Conservation (phyloP, 2,888 invertebrate genomes). For the Schizaphis graminum region DNA sequence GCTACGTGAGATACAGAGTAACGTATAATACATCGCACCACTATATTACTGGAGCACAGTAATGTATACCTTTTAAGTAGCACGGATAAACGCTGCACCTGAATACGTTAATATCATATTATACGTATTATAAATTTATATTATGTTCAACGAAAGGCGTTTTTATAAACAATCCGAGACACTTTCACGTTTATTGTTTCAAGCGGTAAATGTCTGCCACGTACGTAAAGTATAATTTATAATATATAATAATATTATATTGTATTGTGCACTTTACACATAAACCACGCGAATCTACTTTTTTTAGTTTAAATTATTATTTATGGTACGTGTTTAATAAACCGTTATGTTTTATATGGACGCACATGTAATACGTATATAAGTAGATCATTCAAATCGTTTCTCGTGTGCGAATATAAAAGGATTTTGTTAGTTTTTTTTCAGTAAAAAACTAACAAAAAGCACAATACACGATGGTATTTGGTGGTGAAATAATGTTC, state of each 20-base stretch:
- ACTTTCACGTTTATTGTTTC: background rate
- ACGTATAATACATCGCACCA: background rate
- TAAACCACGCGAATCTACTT: background rate
- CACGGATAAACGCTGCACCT: background rate
- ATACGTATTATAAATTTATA: background rate
- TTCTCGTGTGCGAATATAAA: background rate
- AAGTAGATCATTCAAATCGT: background rate
- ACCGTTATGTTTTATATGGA: slow-evolving; percentile 24
- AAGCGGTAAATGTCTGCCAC: background rate
- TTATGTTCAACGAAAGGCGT: background rate
- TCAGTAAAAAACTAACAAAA: background rate
- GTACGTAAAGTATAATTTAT: background rate
- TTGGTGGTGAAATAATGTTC: slow-evolving; percentile 5
- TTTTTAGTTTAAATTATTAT: slow-evolving; percentile 18
- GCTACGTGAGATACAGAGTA: background rate
- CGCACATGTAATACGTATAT: too few relatives aligned
- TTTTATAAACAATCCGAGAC: background rate
- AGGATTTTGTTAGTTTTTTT: background rate
- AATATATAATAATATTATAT: background rate
- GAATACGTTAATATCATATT: background rate
- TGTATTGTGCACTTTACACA: background rate
- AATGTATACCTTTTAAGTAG: background rate
- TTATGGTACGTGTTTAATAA: slow-evolving; percentile 18
- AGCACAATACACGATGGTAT: background rate
- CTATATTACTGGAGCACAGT: background rate